A percentile compares a stretch with the other conserved stretches of the same genome.
Evolutionary conservation across 2,888 invertebrate species (phyloP).

Genomic region (Prostheceraeus crozeri): DNA sequence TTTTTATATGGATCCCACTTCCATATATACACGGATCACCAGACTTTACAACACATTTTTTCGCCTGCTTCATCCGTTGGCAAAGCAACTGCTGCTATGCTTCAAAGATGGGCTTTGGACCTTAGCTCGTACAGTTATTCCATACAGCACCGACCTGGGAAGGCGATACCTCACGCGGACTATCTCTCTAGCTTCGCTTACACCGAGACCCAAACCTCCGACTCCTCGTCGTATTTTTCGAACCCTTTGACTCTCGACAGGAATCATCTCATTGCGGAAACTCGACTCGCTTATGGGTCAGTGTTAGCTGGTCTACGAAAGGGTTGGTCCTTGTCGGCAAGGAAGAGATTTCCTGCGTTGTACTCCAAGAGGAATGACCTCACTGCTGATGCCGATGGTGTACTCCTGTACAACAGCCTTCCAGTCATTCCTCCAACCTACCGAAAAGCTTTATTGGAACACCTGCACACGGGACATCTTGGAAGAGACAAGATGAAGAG

Average conservation of each 20-base stretch:
- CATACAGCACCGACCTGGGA: slow-evolving; percentile 7
- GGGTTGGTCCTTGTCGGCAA: slow-evolving; percentile 18
- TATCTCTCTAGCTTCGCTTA: slow-evolving; percentile 12
- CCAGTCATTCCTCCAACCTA: too few relatives aligned
- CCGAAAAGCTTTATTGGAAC: background rate
- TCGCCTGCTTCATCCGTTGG: background rate
- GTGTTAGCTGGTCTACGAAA: background rate
- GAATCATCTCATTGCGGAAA: slow-evolving; percentile 9
- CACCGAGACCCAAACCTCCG: background rate
- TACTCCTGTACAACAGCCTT: too few relatives aligned
- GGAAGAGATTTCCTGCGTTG: slow-evolving; percentile 19
- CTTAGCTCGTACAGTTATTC: slow-evolving; percentile 17
- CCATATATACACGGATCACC: slow-evolving; percentile 6
- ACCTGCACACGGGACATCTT: slow-evolving; percentile 17
- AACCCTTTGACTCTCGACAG: slow-evolving; percentile 4
- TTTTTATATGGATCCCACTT: slow-evolving; percentile 17
- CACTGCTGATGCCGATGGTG: too few relatives aligned
- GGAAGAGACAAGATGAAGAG: slow-evolving; percentile 3
- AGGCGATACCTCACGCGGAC: slow-evolving; percentile 14
- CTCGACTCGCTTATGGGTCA: slow-evolving; percentile 14
- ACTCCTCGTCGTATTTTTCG: slow-evolving; percentile 1
- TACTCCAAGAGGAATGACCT: too few relatives aligned
- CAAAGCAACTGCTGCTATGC: slow-evolving; percentile 21
- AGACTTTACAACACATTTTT: slow-evolving; percentile 9
- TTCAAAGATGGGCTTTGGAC: slow-evolving; percentile 22